A percentile compares a stretch with the other conserved stretches of the same genome.
These are phyloP conservation scores for Astropecten irregularis DNA, from an alignment of 53 echinoderm and acorn worm species.

Conservation along the genomic window DNA sequence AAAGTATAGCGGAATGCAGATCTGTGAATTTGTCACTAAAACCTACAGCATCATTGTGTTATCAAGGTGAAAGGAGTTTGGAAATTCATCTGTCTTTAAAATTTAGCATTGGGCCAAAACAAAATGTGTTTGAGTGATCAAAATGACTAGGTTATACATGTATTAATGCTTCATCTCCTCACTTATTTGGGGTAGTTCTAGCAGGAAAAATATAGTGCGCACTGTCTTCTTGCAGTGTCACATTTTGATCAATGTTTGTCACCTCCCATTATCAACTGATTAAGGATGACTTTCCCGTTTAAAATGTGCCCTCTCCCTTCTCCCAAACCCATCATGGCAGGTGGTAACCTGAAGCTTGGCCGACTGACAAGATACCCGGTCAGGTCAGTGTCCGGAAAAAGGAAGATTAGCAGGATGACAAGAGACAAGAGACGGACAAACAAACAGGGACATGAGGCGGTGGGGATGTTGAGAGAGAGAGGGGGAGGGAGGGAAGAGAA, in stretches of 20 bases:
- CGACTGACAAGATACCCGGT: not conserved
- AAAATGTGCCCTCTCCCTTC: not conserved
- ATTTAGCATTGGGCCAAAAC: too few species aligned
- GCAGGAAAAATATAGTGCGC: too few species aligned
- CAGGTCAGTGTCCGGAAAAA: not conserved
- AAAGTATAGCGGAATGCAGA: too few species aligned
- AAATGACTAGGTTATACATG: too few species aligned
- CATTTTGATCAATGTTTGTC: not conserved
- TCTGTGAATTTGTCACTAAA: too few species aligned
- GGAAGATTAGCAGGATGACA: not conserved
- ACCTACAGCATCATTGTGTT: too few species aligned
- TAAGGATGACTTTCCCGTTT: constrained; percentile 1
- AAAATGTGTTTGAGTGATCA: too few species aligned
- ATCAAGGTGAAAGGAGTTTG: too few species aligned
- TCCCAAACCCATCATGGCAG: not conserved
- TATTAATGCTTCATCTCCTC: too few species aligned
- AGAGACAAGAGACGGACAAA: too few species aligned
- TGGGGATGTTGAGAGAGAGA: not conserved
- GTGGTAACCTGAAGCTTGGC: constrained; percentile 22
- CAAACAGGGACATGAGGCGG: not conserved
- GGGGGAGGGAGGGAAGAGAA: not conserved
- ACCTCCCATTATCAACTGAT: not conserved
- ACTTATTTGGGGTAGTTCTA: too few species aligned
- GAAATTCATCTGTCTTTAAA: too few species aligned
- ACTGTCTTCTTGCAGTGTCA: not conserved